Evolutionary conservation across 2,888 invertebrate genomes (phyloP).

Genomic region (Idaea dimidiata): DNA sequence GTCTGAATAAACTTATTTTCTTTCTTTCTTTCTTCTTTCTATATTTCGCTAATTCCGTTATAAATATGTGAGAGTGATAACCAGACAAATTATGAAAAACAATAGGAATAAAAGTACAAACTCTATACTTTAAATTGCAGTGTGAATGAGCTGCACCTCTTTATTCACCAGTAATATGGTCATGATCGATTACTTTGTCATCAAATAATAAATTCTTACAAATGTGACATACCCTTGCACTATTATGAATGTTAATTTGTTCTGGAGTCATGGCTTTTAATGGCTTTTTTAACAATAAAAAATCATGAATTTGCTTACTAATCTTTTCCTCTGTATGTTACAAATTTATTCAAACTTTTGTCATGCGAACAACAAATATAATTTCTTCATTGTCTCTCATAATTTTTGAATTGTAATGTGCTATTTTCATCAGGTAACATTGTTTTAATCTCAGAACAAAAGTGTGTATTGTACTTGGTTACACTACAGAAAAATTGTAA

Average conservation of each 20-base stretch:
- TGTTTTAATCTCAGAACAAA: background rate
- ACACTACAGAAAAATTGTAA: constrained; percentile 20
- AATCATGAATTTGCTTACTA: constrained; percentile 8
- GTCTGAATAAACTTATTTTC: too few species aligned
- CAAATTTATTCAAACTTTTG: constrained; percentile 21
- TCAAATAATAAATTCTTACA: constrained; percentile 10
- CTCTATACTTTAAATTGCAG: constrained; percentile 24
- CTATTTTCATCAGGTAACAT: constrained; percentile 17
- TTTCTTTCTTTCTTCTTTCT: too few species aligned
- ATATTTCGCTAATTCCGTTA: constrained; percentile 22
- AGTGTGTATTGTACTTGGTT: constrained; percentile 6
- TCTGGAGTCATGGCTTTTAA: constrained; percentile 5
- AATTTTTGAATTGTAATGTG: constrained; percentile 19
- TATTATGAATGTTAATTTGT: background rate
- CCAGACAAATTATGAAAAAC: constrained; percentile 30
- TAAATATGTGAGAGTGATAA: constrained; percentile 29
- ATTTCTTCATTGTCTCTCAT: constrained; percentile 23
- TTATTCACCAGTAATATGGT: constrained; percentile 19
- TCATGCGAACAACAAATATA: constrained; percentile 26
- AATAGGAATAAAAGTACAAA: constrained; percentile 27
- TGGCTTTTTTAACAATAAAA: constrained; percentile 9
- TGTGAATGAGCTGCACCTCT: constrained; percentile 22
- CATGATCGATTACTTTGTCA: constrained; percentile 2
- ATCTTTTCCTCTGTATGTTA: constrained; percentile 12
- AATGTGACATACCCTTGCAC: constrained; percentile 15